phyloP scores from a whole-genome alignment of 2,113 vertebrate species.

The Ciconia stormi region DNA sequence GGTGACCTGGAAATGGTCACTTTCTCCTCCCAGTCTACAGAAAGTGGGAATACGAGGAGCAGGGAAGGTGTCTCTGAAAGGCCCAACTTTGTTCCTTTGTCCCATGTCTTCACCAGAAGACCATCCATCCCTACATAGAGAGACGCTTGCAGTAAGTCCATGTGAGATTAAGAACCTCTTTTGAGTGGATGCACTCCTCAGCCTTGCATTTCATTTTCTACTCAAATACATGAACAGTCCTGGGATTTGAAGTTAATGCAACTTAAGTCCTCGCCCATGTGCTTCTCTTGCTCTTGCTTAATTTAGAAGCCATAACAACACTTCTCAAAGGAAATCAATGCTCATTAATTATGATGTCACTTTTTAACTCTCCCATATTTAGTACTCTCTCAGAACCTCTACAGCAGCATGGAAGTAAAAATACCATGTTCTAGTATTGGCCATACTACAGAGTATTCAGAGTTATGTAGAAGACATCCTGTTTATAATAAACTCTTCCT shows the following conservation, averaged over 20 bases:
- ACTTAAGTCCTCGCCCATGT: neutral
- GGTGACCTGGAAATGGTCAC: neutral
- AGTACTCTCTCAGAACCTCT: neutral
- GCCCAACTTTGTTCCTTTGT: neutral
- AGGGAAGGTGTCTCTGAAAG: neutral
- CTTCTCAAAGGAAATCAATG: conserved; percentile 49
- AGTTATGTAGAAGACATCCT: neutral
- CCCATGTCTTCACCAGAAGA: neutral
- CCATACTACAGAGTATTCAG: neutral
- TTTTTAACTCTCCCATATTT: conserved; percentile 18
- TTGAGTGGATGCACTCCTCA: neutral
- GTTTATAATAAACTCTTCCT: neutral
- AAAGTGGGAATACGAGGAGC: neutral
- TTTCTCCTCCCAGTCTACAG: neutral
- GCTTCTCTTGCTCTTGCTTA: conserved; percentile 1
- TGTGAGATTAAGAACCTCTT: neutral
- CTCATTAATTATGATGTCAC: conserved; percentile 42
- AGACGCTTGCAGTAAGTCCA: neutral
- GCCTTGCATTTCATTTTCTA: neutral
- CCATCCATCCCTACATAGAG: neutral
- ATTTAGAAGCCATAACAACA: conserved; percentile 26
- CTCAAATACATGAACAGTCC: neutral
- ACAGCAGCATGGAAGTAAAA: neutral
- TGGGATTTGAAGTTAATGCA: conserved; percentile 22
- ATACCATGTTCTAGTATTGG: neutral